These are phyloP conservation scores for Psilanteris sp. DNA, from an alignment of 1,140 invertebrate species.

Conservation along the genomic window DNA sequence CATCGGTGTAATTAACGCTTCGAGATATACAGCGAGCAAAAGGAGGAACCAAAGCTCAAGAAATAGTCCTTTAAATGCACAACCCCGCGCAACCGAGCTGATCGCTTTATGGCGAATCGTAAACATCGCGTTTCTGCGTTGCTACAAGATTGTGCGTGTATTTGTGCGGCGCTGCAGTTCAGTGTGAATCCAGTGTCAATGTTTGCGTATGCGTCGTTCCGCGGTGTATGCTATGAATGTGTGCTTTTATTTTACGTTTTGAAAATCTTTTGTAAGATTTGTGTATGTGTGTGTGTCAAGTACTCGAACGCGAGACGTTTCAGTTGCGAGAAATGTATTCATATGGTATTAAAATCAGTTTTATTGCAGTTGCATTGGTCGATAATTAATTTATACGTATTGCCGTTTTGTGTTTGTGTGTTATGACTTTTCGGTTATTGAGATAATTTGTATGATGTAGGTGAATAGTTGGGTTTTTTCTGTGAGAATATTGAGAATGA, in stretches of 20 bases:
- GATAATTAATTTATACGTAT: too few species aligned
- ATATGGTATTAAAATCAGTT: too few species aligned
- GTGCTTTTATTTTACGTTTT: slow-evolving; percentile 1
- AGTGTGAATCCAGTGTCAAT: background rate
- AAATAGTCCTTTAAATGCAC: slow-evolving; percentile 61
- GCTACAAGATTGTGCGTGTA: slow-evolving; percentile 33
- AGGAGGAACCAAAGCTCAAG: slow-evolving; percentile 32
- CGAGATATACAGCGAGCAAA: slow-evolving; percentile 56
- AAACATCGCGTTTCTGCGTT: slow-evolving; percentile 56
- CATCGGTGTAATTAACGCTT: slow-evolving; percentile 60
- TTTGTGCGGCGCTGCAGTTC: slow-evolving; percentile 13
- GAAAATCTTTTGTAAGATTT: background rate
- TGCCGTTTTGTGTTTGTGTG: too few species aligned
- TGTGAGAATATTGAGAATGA: too few species aligned
- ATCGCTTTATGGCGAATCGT: slow-evolving; percentile 63
- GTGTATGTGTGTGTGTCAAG: too few species aligned
- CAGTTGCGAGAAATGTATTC: too few species aligned
- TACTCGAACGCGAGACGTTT: too few species aligned
- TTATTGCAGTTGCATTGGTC: too few species aligned
- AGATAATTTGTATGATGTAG: too few species aligned
- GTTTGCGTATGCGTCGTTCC: background rate
- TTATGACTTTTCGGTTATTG: too few species aligned
- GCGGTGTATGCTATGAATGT: background rate
- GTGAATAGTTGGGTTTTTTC: too few species aligned
- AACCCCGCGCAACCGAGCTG: slow-evolving; percentile 42